A percentile compares a stretch with the other conserved stretches of the same genome.
phyloP scores from a whole-genome alignment of 2,113 vertebrate species.

The Oriolus oriolus region DNA sequence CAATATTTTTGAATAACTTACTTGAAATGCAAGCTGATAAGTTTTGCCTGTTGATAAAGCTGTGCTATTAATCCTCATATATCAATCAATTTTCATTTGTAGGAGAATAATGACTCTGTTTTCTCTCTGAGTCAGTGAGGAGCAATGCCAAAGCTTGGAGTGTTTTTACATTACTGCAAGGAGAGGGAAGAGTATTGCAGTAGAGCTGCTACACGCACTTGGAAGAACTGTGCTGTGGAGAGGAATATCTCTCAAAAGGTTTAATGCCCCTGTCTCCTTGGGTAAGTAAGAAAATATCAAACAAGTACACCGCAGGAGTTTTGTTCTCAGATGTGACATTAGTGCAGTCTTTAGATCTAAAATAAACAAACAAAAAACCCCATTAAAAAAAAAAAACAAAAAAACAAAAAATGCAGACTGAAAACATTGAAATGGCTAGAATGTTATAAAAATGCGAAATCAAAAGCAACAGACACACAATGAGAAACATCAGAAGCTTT shows the following conservation, averaged over 20 bases:
- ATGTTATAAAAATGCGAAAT: not conserved
- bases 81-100: not conserved
- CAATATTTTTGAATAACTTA: not conserved
- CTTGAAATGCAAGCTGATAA: not conserved
- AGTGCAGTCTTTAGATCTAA: not conserved
- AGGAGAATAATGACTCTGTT: not conserved
- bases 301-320: not conserved
- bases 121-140: not conserved
- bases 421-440: not conserved
- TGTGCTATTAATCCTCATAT: not conserved
- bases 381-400: not conserved
- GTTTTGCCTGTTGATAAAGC: not conserved
- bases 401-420: rapidly evolving
- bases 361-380: not conserved
- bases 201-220: not conserved
- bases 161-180: not conserved
- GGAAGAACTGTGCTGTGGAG: not conserved
- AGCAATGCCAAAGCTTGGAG: not conserved
- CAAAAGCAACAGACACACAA: not conserved
- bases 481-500: not conserved
- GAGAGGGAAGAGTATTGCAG: not conserved
- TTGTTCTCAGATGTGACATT: not conserved
- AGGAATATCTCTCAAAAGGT: not conserved
- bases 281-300: not conserved
- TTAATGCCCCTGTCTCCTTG: not conserved